Evolutionary conservation across 2,113 vertebrate species (phyloP), one percentile per base, ranked within the genome.

Genomic region (Gadus macrocephalus): DNA sequence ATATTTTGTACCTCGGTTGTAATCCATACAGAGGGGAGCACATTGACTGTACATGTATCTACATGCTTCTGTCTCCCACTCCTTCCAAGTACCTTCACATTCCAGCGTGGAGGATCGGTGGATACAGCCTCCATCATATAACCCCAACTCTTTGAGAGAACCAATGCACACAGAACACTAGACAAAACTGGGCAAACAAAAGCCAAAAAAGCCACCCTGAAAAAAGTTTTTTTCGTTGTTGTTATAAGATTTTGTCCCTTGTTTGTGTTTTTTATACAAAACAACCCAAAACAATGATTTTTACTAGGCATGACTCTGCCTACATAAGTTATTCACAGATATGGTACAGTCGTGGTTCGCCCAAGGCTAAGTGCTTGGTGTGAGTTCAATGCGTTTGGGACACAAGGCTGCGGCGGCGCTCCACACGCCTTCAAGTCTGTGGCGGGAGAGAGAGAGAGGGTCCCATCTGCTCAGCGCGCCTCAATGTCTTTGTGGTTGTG

Each of bases 401-500:
- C 83, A 86, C 85, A 68, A 72, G 74, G 77, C 78, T 72, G 71
- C 49, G 25, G 67, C 66, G 62, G 15, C 38, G 20, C 55, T 0
- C 35, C 25, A 62, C n/a, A 2, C 2, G 12, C 60, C 60, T 66
- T 73, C 65, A n/a, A 38, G 66, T 64, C 61, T 31, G 62, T 22
- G 22, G 28, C 9, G 2, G 8, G 42, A 49, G 55, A 58, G 55
- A 14, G 55, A n/a, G 4, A 5, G 15, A 16, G 15, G 14, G 12
- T 64, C 72, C 53, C 20, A 1, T 64, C 66, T 60, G 73, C 84
- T 96, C 92, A 98, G 82, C 97, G 95, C 3, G 97, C 96, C 83
- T 98, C 97, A 0, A 98, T 98, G 88, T 98, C 96, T 92, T 98
- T 98, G 87, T 98, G 95, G 20, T 93, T 93, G 81, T 95, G 94